A percentile compares a stretch with the other conserved stretches of the same genome.
Evolutionary conservation across 2,797 vertebrate genomes (phyloP).

Genomic region (Melanogrammus aeglefinus): DNA sequence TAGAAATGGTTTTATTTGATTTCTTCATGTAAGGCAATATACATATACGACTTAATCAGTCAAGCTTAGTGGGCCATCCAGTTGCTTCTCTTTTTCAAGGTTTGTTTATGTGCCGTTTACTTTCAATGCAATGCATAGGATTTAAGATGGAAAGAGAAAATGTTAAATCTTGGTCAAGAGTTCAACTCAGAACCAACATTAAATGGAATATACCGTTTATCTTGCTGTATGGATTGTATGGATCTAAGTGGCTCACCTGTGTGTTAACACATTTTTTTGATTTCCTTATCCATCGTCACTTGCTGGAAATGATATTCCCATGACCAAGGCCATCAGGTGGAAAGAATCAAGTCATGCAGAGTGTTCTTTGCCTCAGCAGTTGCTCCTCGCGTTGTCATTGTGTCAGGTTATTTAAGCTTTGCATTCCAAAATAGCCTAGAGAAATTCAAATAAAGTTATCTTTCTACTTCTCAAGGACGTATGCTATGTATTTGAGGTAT

Average conservation of each 20-base stretch:
- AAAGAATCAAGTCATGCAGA: conserved; percentile 33
- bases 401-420: conserved; percentile 20
- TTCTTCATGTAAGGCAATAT: conserved; percentile 21
- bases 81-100: conserved; percentile 26
- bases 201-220: not conserved
- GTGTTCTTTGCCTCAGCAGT: conserved; percentile 26
- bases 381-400: conserved; percentile 33
- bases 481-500: not conserved
- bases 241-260: conserved; percentile 1
- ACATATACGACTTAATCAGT: conserved; percentile 36
- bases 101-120: not conserved
- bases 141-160: not conserved
- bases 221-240: not conserved
- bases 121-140: conserved; percentile 33
- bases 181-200: not conserved
- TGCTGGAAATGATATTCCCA: not conserved
- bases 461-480: conserved; percentile 48
- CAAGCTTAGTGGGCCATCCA: conserved; percentile 27
- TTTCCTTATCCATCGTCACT: not conserved
- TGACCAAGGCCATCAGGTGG: conserved; percentile 12
- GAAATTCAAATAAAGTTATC: conserved; percentile 49
- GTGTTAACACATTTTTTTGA: not conserved
- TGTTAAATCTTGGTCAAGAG: not conserved
- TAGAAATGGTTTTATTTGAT: conserved; percentile 28
- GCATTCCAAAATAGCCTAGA: conserved; percentile 40